Percentiles rank a stretch among this genome's conserved stretches.
Evolutionary conservation across 2,797 vertebrate species (phyloP).

Genomic region (Sarcophilus harrisii): DNA sequence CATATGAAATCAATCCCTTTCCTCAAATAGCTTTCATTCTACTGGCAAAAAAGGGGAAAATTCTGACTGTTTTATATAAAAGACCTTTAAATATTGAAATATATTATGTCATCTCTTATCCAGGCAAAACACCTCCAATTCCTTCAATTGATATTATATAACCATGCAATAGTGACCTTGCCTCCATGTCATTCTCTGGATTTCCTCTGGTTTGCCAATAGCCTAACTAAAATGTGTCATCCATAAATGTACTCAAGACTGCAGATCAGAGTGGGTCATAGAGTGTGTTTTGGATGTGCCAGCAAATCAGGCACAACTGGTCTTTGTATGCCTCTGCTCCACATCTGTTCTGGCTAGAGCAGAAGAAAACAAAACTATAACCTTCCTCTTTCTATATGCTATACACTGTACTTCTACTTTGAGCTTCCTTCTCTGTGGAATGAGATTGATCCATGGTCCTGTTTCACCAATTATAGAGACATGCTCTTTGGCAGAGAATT

Average conservation of each 20-base stretch:
- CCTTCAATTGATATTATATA: not conserved
- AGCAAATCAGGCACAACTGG: not conserved
- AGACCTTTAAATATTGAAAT: not conserved
- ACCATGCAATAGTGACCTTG: not conserved
- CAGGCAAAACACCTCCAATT: not conserved
- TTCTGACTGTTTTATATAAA: too few species aligned
- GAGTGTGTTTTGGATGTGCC: not conserved
- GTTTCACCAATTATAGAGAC: not conserved
- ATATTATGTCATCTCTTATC: not conserved
- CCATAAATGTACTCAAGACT: not conserved
- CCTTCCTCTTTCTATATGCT: not conserved
- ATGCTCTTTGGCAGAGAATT: not conserved
- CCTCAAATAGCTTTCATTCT: not conserved
- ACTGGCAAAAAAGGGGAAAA: not conserved
- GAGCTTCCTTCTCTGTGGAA: not conserved
- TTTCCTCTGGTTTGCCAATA: too few species aligned
- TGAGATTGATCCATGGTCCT: not conserved
- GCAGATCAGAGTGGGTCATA: not conserved
- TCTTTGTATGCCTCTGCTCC: not conserved
- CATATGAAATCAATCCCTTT: not conserved
- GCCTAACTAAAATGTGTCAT: not conserved
- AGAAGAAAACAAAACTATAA: not conserved
- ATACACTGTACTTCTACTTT: not conserved
- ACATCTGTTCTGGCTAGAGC: not conserved
- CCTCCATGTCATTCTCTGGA: not conserved